Evolutionary conservation across 2,797 vertebrate genomes (phyloP).

Genomic region (Clangula hyemalis): DNA sequence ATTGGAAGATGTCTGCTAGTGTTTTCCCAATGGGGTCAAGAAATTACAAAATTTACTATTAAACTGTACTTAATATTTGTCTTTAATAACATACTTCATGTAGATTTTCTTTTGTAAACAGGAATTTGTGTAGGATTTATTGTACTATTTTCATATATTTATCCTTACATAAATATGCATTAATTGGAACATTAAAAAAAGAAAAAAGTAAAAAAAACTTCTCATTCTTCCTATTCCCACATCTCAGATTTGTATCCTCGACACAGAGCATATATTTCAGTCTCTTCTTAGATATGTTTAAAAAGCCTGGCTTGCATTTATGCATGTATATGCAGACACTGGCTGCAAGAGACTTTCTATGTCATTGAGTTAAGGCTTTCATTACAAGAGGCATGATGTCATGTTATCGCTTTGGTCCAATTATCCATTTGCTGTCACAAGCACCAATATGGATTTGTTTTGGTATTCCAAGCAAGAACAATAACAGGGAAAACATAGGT

Average conservation of each 20-base stretch:
- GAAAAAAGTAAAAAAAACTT: neutral
- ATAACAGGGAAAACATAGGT: neutral
- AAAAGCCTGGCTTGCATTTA: neutral
- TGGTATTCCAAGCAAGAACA: neutral
- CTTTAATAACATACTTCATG: neutral
- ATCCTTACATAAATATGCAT: neutral
- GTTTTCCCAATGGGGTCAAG: neutral
- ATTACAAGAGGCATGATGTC: neutral
- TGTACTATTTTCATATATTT: neutral
- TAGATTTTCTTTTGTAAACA: neutral
- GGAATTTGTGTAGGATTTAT: neutral
- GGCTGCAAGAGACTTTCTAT: neutral
- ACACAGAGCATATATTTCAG: neutral
- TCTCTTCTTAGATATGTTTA: neutral
- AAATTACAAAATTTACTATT: neutral
- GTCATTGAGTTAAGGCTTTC: neutral
- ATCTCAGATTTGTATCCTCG: neutral
- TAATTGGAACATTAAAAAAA: neutral
- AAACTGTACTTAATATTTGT: neutral
- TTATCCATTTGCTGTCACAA: neutral
- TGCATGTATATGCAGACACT: neutral
- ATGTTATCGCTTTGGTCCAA: accelerated
- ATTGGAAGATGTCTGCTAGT: neutral
- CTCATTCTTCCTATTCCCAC: neutral
- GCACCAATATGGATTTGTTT: neutral